These are phyloP conservation scores for Luperina testacea DNA, from an alignment of 2,888 invertebrate species.

Conservation along the genomic window DNA sequence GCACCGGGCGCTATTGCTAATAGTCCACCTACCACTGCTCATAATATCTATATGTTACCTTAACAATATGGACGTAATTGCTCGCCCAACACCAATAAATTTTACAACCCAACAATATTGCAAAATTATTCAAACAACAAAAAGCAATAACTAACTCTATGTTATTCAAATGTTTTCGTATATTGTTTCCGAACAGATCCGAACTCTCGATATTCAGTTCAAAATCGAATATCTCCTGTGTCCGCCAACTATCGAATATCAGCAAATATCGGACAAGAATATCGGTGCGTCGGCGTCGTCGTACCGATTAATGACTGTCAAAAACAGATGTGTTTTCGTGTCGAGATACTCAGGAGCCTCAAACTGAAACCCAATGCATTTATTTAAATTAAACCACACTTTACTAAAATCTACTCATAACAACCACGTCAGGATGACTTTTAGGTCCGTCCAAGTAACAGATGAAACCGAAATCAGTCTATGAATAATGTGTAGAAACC, in stretches of 20 bases:
- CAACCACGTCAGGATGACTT: neutral
- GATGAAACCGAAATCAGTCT: conserved; percentile 33
- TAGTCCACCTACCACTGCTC: no score
- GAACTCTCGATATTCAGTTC: neutral
- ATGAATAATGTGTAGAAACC: conserved; percentile 49
- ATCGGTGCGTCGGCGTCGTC: neutral
- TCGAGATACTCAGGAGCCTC: no score
- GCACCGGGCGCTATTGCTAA: no score
- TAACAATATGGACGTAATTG: neutral
- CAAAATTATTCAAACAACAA: conserved; percentile 13
- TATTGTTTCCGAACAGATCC: conserved; percentile 5
- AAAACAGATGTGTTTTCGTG: conserved; percentile 13
- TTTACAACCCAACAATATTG: neutral
- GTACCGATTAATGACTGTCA: conserved; percentile 26
- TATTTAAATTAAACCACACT: neutral
- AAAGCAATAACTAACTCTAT: conserved; percentile 21
- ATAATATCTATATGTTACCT: neutral
- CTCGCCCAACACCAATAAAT: neutral
- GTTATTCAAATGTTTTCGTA: conserved; percentile 25
- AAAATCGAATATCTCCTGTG: conserved; percentile 28
- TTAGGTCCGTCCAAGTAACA: conserved; percentile 18
- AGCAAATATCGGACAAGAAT: conserved; percentile 4
- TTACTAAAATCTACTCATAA: conserved; percentile 8
- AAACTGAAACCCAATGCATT: neutral
- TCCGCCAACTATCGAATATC: conserved; percentile 6